phyloP scores from a whole-genome alignment of 2,113 vertebrate genomes.

The Pan troglodytes region NHGRI_mPanTro3-v2.1_pri NC_072402.2:51182001-51182500 shows the following conservation, averaged over 20 bases:
- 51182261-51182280: background rate
- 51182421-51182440: background rate
- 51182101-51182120: background rate
- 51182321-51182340: background rate
- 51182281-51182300: background rate
- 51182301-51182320: background rate
- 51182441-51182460: background rate
- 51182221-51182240: background rate
- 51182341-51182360: rapidly evolving
- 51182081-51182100: background rate
- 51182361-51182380: background rate
- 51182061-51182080: background rate
- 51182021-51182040: background rate
- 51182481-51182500: background rate
- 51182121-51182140: background rate
- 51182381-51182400: background rate
- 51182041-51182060: background rate
- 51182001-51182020: background rate
- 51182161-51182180: background rate
- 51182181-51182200: background rate
- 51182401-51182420: background rate
- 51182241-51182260: background rate
- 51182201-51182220: background rate
- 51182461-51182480: background rate
- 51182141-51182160: background rate